Conservation (phyloP, 1,140 invertebrate genomes). For the Polyergus mexicanus region DNA sequence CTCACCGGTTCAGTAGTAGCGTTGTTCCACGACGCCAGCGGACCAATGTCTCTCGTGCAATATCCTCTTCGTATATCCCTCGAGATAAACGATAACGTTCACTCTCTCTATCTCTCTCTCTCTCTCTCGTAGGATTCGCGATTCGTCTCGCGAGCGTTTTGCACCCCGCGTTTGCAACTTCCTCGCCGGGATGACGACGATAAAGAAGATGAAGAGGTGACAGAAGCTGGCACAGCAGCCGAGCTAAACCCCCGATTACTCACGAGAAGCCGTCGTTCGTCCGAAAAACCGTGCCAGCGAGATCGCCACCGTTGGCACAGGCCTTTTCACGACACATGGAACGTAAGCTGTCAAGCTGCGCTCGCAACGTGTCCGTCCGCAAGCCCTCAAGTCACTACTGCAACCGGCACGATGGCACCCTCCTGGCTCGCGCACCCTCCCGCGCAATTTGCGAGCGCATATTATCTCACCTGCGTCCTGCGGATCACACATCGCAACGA, state of each 20-base stretch:
- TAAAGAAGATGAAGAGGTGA: background rate
- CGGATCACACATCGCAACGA: conserved; percentile 18
- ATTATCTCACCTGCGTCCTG: conserved; percentile 47
- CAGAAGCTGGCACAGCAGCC: background rate
- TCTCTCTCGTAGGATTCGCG: background rate
- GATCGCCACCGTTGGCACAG: conserved; percentile 20
- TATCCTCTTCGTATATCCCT: background rate
- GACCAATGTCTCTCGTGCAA: background rate
- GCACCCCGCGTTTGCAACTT: conserved; percentile 2
- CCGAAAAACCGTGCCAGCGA: conserved; percentile 23
- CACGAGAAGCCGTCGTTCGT: conserved; percentile 48
- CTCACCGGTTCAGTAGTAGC: conserved; percentile 38
- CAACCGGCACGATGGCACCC: background rate
- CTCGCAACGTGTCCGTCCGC: conserved; percentile 7
- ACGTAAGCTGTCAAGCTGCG: background rate
- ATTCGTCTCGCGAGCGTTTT: background rate
- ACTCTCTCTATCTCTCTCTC: no score
- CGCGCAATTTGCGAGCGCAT: conserved; percentile 55
- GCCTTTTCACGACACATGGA: conserved; percentile 56
- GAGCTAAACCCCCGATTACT: background rate
- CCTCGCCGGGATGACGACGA: background rate
- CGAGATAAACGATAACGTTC: background rate
- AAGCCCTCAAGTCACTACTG: conserved; percentile 47
- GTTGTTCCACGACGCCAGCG: conserved; percentile 25
- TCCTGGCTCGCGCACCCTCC: conserved; percentile 41